These are phyloP conservation scores for Eupithecia vulgata DNA, from an alignment of 2,888 invertebrate species.

Conservation along the genomic window DNA sequence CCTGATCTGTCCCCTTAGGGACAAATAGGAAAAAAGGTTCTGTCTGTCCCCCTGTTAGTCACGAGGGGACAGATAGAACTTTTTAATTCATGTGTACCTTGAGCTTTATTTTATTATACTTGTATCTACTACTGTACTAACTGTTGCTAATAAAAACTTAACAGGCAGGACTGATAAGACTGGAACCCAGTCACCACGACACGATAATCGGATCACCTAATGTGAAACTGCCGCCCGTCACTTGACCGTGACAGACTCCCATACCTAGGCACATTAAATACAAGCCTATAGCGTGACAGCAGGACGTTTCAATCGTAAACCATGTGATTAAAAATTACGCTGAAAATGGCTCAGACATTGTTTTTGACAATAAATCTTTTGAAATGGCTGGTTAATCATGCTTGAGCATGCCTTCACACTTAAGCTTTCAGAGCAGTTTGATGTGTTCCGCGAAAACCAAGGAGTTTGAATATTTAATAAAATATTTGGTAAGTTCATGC, in stretches of 20 bases:
- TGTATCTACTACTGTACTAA: too few relatives aligned
- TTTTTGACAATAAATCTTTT: slow-evolving; percentile 12
- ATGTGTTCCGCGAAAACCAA: background rate
- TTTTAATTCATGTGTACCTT: background rate
- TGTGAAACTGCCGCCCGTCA: background rate
- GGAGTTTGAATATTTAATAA: background rate
- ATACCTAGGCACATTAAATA: slow-evolving; percentile 2
- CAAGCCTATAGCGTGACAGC: slow-evolving; percentile 1
- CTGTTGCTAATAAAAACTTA: too few relatives aligned
- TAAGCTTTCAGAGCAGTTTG: background rate
- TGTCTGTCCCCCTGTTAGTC: too few relatives aligned
- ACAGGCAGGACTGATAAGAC: background rate
- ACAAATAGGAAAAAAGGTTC: too few relatives aligned
- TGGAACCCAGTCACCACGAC: background rate
- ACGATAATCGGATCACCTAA: background rate
- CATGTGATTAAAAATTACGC: slow-evolving; percentile 14
- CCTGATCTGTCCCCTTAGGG: too few relatives aligned
- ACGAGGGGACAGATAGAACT: too few relatives aligned
- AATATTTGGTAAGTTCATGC: background rate
- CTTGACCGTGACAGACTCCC: slow-evolving; percentile 7
- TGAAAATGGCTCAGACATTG: slow-evolving; percentile 4
- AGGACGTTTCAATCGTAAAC: slow-evolving; percentile 1
- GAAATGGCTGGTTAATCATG: slow-evolving; percentile 1
- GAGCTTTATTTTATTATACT: too few relatives aligned
- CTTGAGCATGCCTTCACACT: background rate